Conservation (phyloP, 2,113 vertebrate genomes). For the Phoxinus phoxinus region DNA sequence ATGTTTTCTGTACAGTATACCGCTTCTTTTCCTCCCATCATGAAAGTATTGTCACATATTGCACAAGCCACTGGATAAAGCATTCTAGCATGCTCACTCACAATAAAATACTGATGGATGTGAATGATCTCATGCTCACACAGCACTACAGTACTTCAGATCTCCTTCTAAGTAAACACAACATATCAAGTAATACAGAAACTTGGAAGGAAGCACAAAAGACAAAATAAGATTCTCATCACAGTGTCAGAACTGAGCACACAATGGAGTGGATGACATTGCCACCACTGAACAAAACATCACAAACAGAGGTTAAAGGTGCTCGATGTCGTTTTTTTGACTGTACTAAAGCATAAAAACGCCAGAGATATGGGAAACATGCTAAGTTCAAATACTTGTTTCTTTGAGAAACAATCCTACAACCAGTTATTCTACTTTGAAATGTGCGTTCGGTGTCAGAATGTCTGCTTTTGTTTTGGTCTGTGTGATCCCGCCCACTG, state of each 20-base stretch:
- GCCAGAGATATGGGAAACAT: no score
- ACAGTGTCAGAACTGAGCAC: slow-evolving; percentile 27
- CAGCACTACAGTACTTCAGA: slow-evolving; percentile 17
- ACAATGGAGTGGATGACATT: slow-evolving; percentile 15
- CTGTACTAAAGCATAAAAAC: no score
- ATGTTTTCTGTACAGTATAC: not conserved
- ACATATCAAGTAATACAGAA: slow-evolving; percentile 4
- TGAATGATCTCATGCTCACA: slow-evolving; percentile 34
- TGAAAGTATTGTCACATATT: slow-evolving; percentile 53
- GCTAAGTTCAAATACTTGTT: no score
- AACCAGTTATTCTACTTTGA: no score
- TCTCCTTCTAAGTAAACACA: slow-evolving; percentile 2
- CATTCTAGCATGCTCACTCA: slow-evolving; percentile 51
- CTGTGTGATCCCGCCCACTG: no score
- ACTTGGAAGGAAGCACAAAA: not conserved
- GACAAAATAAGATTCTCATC: not conserved
- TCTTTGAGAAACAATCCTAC: no score
- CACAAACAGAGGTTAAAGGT: not conserved
- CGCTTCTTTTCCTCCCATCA: not conserved
- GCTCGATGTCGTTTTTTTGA: no score
- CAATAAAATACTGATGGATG: slow-evolving; percentile 41
- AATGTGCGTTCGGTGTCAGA: no score
- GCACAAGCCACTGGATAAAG: slow-evolving; percentile 48
- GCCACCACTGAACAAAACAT: slow-evolving; percentile 16
- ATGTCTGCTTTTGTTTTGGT: no score